Base-by-base conservation (phyloP, 2,797 vertebrate species). In the Liparis tanakae region DNA sequence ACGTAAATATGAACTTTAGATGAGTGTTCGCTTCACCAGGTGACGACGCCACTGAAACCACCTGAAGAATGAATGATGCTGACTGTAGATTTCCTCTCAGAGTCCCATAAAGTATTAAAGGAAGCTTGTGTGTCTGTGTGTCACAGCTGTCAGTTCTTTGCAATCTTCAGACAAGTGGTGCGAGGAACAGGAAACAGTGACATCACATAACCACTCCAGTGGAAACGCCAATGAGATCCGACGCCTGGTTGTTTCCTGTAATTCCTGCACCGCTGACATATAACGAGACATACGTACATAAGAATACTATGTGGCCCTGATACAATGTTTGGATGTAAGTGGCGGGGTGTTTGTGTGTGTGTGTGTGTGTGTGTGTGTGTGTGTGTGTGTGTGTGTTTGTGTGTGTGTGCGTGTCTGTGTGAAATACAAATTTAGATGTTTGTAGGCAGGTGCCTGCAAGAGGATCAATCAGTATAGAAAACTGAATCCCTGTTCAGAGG, bases 171-270 rank as follows among this genome's bases (percentile, higher is more conserved):
- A 80, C 74, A 88, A 83, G 44, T 80, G 53, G 7, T 46, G 14
- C 10, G 0, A 64, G 51, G 70, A 89, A 87, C 87, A 91, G 91
- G 90, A 92, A 91, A 78, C 43, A 46, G 1, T 73, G 70, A 80
- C 44, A 70, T 76, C 55, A 79, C 43, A 1, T 6, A 36, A 37
- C 41, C 25, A 10, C 36, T 62, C 10, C 48, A 10, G 22, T 57
- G 33, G 14, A 30, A 55, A 67, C 33, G 63, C 75, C 59, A 65
- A 50, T 34, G 10, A 44, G 22, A 57, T 84, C 68, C 25, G 76
- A 13, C 2, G 12, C 6, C 34, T 30, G 50, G n/a, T 2, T 20
- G 2, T 50, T 72, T 77, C 58, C 55, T 36, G 2, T 18, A 44
- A 70, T 76, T 88, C 68, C 14, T 7, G 53, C 41, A 78, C 4